Evolutionary conservation across 2,888 invertebrate genomes (phyloP).

Genomic region (Pyralis farinalis): DNA sequence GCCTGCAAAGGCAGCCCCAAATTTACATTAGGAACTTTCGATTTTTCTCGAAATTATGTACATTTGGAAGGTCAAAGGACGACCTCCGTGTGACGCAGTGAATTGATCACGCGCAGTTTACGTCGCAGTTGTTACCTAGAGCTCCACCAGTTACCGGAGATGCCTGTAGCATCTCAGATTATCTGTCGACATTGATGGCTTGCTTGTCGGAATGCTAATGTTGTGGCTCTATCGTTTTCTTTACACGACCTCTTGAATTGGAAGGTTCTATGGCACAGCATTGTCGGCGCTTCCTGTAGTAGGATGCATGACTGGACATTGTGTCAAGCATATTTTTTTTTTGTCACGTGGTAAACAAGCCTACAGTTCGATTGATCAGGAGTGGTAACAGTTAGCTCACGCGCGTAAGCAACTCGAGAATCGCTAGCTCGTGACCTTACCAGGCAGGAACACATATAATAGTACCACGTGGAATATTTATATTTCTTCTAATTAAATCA

Average conservation of each 20-base stretch:
- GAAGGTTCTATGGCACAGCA: slow-evolving; percentile 26
- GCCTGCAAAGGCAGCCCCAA: slow-evolving; percentile 1
- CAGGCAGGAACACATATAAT: too few species aligned
- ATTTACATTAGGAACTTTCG: slow-evolving; percentile 5
- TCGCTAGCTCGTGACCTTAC: too few species aligned
- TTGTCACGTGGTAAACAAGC: too few species aligned
- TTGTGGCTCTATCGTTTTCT: slow-evolving; percentile 29
- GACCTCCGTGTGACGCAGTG: slow-evolving; percentile 31
- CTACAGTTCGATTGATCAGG: too few species aligned
- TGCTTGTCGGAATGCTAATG: slow-evolving; percentile 38
- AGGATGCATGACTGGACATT: too few species aligned
- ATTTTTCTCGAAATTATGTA: slow-evolving; percentile 4
- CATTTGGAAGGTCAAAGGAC: slow-evolving; percentile 30
- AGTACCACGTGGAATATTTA: too few species aligned
- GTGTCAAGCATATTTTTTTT: too few species aligned
- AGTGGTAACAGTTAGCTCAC: too few species aligned
- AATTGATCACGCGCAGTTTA: slow-evolving; percentile 33
- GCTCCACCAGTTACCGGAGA: slow-evolving; percentile 32
- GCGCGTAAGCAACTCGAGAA: too few species aligned
- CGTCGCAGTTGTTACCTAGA: slow-evolving; percentile 33
- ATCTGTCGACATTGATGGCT: slow-evolving; percentile 50
- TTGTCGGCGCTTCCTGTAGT: background rate
- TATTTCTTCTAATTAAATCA: too few species aligned
- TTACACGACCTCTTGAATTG: slow-evolving; percentile 29
- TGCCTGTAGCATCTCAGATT: slow-evolving; percentile 49